phyloP scores from a whole-genome alignment of 2,797 vertebrate genomes.

The Melanotaenia trifasciata region DNA sequence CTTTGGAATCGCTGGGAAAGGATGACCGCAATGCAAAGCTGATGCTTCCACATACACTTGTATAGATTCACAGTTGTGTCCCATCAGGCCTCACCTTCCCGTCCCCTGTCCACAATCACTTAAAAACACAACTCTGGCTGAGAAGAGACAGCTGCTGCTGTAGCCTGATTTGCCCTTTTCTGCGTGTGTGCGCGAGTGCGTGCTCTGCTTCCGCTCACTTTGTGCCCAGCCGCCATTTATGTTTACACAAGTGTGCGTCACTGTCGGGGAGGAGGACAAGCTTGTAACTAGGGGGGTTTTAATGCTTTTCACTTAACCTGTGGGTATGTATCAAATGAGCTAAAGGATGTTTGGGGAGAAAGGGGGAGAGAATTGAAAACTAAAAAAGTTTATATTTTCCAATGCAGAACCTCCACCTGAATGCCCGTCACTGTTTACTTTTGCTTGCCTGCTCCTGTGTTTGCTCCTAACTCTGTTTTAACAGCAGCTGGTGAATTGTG shows the following conservation, averaged over 20 bases:
- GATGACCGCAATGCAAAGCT: constrained; percentile 9
- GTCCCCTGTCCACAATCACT: constrained; percentile 19
- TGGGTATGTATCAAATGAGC: background rate
- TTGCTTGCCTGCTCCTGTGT: constrained; percentile 47
- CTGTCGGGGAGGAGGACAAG: background rate
- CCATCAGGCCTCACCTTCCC: constrained; percentile 22
- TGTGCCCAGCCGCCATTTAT: constrained; percentile 20
- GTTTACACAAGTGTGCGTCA: constrained; percentile 32
- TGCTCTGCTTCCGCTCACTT: background rate
- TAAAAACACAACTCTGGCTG: constrained; percentile 31
- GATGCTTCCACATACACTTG: background rate
- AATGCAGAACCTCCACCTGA: background rate
- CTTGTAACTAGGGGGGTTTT: background rate
- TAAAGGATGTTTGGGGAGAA: background rate
- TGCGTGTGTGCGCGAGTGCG: background rate
- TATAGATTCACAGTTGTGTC: background rate
- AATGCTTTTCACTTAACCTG: background rate
- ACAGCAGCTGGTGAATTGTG: constrained; percentile 41
- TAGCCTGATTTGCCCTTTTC: constrained; percentile 23
- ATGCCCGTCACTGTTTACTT: constrained; percentile 12
- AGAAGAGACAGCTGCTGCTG: constrained; percentile 48
- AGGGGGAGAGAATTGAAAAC: background rate
- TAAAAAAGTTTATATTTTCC: background rate
- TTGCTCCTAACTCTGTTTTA: constrained; percentile 41
- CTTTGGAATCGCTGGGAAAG: background rate